Percentiles rank a stretch among this genome's conserved stretches.
Evolutionary conservation across 1,140 invertebrate genomes (phyloP).

Genomic region (Cherax destructor): DNA sequence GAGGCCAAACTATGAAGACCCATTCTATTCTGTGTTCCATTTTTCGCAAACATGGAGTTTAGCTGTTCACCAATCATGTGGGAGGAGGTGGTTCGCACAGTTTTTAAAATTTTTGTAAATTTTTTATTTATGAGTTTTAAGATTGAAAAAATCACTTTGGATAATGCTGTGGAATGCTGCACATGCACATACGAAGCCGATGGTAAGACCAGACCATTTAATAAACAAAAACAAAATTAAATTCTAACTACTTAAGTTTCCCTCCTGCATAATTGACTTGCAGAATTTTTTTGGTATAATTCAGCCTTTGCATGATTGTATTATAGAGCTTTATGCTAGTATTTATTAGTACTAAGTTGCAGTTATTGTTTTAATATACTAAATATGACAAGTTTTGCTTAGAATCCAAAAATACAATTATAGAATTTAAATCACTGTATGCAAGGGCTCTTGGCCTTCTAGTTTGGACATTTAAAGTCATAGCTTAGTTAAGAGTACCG

Average conservation of each 20-base stretch:
- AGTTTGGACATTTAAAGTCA: neutral
- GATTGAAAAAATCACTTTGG: slow-evolving; percentile 12
- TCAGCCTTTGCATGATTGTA: slow-evolving; percentile 23
- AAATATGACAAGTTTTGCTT: neutral
- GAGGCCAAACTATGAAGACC: too few species aligned
- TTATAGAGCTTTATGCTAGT: slow-evolving; percentile 24
- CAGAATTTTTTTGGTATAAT: neutral
- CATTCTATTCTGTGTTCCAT: too few species aligned
- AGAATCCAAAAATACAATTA: neutral
- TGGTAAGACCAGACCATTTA: slow-evolving; percentile 51
- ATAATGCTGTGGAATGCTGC: slow-evolving; percentile 55
- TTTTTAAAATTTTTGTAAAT: neutral
- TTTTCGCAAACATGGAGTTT: too few species aligned
- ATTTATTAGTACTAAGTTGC: slow-evolving; percentile 20
- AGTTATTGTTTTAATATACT: neutral
- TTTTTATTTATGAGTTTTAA: neutral
- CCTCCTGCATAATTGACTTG: slow-evolving; percentile 1
- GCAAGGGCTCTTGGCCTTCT: neutral
- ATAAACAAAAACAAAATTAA: neutral
- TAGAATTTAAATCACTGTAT: neutral
- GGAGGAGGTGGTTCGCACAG: neutral
- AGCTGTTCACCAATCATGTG: neutral
- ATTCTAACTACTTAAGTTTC: neutral
- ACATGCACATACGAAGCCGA: slow-evolving; percentile 50
- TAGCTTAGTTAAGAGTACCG: slow-evolving; percentile 8